phyloP scores from a whole-genome alignment of 2,797 vertebrate species.

The Spizella passerina region DNA sequence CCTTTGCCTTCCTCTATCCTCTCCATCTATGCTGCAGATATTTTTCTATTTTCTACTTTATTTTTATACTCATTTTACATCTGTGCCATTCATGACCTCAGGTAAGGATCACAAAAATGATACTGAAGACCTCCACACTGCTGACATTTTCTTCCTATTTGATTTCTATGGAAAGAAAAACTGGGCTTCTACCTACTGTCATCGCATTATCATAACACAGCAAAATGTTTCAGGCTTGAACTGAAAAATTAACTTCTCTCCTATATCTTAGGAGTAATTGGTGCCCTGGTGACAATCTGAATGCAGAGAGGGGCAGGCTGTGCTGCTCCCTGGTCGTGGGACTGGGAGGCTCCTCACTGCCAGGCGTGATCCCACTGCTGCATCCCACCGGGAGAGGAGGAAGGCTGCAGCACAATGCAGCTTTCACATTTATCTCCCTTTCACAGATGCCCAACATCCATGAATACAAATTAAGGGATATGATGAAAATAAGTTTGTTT shows the following conservation, averaged over 20 bases:
- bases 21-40: neutral
- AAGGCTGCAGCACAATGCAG: fast-evolving
- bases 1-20: neutral
- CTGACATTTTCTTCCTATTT: neutral
- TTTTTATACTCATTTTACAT: neutral
- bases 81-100: fast-evolving
- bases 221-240: neutral
- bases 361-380: fast-evolving
- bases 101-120: neutral
- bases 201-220: neutral
- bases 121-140: neutral
- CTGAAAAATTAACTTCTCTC: neutral
- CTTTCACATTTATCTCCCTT: neutral
- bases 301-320: neutral
- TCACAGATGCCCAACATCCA: neutral
- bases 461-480: neutral
- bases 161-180: neutral
- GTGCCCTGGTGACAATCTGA: neutral
- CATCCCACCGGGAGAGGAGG: neutral
- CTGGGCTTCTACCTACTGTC: neutral
- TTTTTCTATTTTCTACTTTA: neutral
- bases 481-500: neutral
- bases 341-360: neutral
- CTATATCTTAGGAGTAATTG: fast-evolving
- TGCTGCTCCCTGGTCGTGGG: fast-evolving